A percentile compares a stretch with the other conserved stretches of the same genome.
Evolutionary conservation across 1,140 invertebrate species (phyloP).

Genomic region (Drosophila takahashii): DNA sequence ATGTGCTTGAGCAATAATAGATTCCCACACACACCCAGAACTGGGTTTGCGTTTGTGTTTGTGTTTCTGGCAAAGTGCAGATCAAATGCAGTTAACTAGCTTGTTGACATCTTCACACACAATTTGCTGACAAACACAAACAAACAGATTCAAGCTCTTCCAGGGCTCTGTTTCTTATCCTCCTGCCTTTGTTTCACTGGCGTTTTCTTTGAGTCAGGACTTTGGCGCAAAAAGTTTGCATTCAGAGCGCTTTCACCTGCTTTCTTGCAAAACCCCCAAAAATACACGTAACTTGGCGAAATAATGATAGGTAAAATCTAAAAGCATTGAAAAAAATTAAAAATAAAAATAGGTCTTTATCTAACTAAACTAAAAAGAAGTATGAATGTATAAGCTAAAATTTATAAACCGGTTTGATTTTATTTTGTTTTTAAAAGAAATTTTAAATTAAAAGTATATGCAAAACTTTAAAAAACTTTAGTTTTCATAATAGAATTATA

Average conservation of each 20-base stretch:
- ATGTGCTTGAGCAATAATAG: constrained; percentile 59
- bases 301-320: neutral
- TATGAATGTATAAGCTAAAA: too few species aligned
- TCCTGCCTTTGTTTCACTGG: constrained; percentile 12
- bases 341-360: too few species aligned
- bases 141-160: constrained; percentile 10
- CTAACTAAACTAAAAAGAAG: too few species aligned
- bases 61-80: constrained; percentile 54
- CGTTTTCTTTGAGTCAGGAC: constrained; percentile 6
- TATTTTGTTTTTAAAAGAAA: too few species aligned
- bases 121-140: constrained; percentile 42
- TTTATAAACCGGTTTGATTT: too few species aligned
- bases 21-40: constrained; percentile 26
- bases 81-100: constrained; percentile 75
- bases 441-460: too few species aligned
- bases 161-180: constrained; percentile 1
- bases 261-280: constrained; percentile 18
- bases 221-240: constrained; percentile 12
- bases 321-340: too few species aligned
- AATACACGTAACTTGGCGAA: constrained; percentile 11
- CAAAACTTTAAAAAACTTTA: too few species aligned
- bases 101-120: constrained; percentile 70
- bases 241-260: neutral
- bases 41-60: constrained; percentile 19
- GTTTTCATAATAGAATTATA: neutral